Evolutionary conservation across 2,113 vertebrate genomes (phyloP).

Genomic region (Orcinus orca): DNA sequence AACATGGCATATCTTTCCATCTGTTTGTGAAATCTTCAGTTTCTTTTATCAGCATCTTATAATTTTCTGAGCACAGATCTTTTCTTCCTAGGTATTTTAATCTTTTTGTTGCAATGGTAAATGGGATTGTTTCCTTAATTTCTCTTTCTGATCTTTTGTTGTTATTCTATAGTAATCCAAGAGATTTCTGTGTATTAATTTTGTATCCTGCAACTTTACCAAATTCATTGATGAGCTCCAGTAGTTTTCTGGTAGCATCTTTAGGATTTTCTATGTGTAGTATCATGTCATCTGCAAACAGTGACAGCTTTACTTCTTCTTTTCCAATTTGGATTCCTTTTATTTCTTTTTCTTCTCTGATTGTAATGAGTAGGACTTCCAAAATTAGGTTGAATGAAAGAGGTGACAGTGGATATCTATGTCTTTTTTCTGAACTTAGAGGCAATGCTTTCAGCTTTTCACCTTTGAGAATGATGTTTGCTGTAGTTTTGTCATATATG

Average conservation of each 20-base stretch:
- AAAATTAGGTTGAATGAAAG: not conserved
- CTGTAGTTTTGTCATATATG: no score
- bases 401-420: no score
- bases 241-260: no score
- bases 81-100: not conserved
- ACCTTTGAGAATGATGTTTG: not conserved
- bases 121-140: not conserved
- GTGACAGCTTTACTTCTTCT: not conserved
- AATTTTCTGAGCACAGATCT: not conserved
- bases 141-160: not conserved
- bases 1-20: not conserved
- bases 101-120: not conserved
- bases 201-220: no score
- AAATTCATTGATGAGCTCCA: no score
- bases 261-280: no score
- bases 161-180: no score
- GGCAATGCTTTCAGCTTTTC: not conserved
- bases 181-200: no score
- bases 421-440: not conserved
- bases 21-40: not conserved
- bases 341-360: not conserved
- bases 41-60: not conserved
- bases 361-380: not conserved
- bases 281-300: not conserved
- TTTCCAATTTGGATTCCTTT: not conserved